Base-by-base conservation (phyloP, 2,888 invertebrate genomes). In the Amiota minor region DNA sequence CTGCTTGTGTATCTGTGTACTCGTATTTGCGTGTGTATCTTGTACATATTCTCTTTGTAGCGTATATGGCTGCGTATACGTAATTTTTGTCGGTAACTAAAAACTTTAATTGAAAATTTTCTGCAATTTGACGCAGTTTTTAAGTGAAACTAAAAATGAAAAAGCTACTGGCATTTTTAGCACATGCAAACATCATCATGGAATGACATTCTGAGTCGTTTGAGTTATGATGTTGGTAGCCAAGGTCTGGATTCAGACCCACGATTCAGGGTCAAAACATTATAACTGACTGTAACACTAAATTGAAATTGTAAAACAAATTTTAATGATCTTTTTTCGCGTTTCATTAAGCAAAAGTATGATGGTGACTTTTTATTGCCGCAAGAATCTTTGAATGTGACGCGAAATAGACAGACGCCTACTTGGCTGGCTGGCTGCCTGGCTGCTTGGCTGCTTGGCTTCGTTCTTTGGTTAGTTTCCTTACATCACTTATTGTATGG, bases 21-120 rank as follows among this genome's bases (percentile, higher is more conserved):
- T 14, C 20, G 20, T 68, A 47, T 1, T n/a, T 49, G 56, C 72
- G 64, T 12, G 64, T 76, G 47, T 64, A 47, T 9, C n/a, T 50
- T 50, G n/a, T 56, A 56, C 55, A 56, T 18, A 56, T 16, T 50
- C 12, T 14, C n/a, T 6, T n/a, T 50, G 59, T 11, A 62, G 71
- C 45, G 69, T 64, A 75, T 35, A 35, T 35, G 35, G 2, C 35
- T 35, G 74, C 77, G 80, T 77, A 75, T 78, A 16, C 50, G 65
- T 47, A 71, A 74, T 73, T 14, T 62, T 35, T 72, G 74, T 72
- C 55, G 59, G 47, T 35, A 35, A 35, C 2, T 35, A 35, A 35
- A 35, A 56, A 1, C 16, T 47, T 67, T 11, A 11, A 46, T 47
- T 46, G 18, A 67, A 64, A 64, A 61, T 18, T 61, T 23, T 61